These are phyloP conservation scores for Psephotus haematonotus DNA, from an alignment of 2,113 vertebrate genomes.

Conservation along the genomic window DNA sequence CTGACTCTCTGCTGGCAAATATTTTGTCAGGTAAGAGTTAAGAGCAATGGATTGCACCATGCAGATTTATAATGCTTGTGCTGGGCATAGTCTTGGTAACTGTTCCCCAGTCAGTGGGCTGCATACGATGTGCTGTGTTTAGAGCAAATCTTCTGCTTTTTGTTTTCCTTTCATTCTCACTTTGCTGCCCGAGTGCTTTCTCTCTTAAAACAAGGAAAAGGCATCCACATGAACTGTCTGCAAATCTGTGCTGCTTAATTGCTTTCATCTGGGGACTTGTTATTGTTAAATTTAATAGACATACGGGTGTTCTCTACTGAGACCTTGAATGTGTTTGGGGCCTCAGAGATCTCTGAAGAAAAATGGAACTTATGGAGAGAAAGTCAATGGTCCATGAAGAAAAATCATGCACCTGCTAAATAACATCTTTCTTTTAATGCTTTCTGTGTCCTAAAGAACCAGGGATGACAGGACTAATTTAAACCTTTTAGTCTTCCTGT, in stretches of 20 bases:
- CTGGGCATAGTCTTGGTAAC: not conserved
- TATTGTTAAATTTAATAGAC: constrained; percentile 67
- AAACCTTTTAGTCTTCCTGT: not conserved
- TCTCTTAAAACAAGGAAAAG: not conserved
- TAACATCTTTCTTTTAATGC: not conserved
- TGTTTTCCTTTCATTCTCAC: not conserved
- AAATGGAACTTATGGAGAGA: constrained; percentile 34
- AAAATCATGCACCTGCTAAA: constrained; percentile 29
- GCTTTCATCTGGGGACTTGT: constrained; percentile 59
- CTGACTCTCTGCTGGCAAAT: not conserved
- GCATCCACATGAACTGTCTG: constrained; percentile 18
- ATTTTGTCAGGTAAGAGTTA: not conserved
- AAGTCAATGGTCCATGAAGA: constrained; percentile 29
- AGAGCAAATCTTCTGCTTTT: not conserved
- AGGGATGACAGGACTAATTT: not conserved
- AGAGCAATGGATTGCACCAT: not conserved
- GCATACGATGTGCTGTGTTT: not conserved
- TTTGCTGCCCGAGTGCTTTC: not conserved
- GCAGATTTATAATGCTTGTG: not conserved
- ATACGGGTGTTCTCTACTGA: constrained; percentile 54
- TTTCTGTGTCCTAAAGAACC: not conserved
- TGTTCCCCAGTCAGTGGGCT: not conserved
- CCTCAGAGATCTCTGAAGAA: constrained; percentile 37
- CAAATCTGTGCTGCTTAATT: constrained; percentile 57
- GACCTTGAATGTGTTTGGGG: constrained; percentile 25